A percentile compares a stretch with the other conserved stretches of the same genome.
Evolutionary conservation across 2,113 vertebrate genomes (phyloP).

Genomic region (Picathartes gymnocephalus): DNA sequence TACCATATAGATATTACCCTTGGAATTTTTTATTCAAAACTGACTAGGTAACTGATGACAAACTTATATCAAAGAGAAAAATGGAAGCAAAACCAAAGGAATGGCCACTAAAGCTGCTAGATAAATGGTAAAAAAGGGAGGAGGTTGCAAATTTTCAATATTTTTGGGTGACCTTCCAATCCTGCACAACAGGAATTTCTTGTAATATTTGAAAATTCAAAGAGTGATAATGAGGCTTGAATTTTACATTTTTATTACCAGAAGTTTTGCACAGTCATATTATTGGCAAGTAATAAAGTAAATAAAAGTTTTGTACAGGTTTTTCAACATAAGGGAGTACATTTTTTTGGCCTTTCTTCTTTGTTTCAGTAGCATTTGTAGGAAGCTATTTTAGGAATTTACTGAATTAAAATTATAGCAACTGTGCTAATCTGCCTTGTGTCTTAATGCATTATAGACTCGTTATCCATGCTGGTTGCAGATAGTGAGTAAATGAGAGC

Average conservation of each 20-base stretch:
- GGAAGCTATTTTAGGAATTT: neutral
- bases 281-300: neutral
- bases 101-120: neutral
- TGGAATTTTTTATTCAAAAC: neutral
- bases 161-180: neutral
- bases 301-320: neutral
- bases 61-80: neutral
- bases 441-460: neutral
- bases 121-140: neutral
- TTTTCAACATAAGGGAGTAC: neutral
- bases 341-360: neutral
- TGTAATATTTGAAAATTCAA: neutral
- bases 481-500: neutral
- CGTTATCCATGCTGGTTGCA: neutral
- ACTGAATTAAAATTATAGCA: neutral
- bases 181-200: neutral
- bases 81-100: neutral
- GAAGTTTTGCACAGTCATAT: neutral
- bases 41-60: neutral
- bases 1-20: neutral
- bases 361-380: neutral
- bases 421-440: neutral
- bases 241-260: neutral
- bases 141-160: neutral
- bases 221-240: neutral